Evolutionary conservation across 1,140 invertebrate species (phyloP), one percentile per base, ranked within the genome.

Genomic region (Saccostrea cuccullata): DNA sequence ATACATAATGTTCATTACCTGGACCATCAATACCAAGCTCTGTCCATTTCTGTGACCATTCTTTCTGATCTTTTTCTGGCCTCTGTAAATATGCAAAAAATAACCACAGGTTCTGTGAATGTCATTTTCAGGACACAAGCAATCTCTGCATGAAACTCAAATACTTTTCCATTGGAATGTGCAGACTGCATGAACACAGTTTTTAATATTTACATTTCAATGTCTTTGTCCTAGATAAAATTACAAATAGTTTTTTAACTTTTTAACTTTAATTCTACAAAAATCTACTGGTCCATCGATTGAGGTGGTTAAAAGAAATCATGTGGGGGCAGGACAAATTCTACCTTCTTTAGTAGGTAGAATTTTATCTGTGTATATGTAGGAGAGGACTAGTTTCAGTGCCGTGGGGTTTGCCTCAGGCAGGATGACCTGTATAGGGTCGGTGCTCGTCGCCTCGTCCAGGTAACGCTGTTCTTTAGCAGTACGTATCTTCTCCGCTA

Each of bases 311-410:
- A 36, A 36, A 36, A 36, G 2, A 36, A 36, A 36, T 36, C 30
- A 36, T 36, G 30, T 36, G 0, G 30, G 30, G 30, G 30, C 30
- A 36, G 30, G 30, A 36, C 30, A 36, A 36, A 36, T 36, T n/a
- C n/a, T n/a, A 96, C 96, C 96, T 95, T 97, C 87, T 97, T 93
- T 97, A 97, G 0, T 97, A 97, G 2, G 97, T 95, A 98, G 98
- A 67, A 99, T 99, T 64, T 97, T 96, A 95, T 99, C 98, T 6
- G 98, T 99, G 92, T 99, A 99, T 89, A 99, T 98, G 92, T 98
- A 99, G 93, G 98, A 98, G 0, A 99, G 95, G 2, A 99, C 97
- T 96, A 99, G 97, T 92, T 98, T 96, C 94, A 99, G 99, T 13
- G 98, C 98, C 93, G 98, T 97, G 0, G 98, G 97, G 15, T 97